phyloP scores from a whole-genome alignment of 1,140 invertebrate species.

The Apis florea region DNA sequence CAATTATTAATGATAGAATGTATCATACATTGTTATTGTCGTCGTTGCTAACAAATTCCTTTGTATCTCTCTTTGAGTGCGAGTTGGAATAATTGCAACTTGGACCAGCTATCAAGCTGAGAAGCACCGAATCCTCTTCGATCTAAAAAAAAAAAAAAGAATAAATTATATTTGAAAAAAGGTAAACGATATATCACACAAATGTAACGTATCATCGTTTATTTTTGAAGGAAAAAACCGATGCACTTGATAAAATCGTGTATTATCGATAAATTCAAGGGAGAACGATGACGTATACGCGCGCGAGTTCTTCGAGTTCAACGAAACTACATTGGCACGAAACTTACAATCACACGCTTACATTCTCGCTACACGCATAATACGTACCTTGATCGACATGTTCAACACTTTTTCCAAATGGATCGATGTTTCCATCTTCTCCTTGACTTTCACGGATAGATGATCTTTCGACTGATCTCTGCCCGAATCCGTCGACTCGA shows the following conservation, averaged over 20 bases:
- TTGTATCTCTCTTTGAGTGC: not conserved
- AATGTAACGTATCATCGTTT: too few species aligned
- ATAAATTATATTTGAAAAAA: too few species aligned
- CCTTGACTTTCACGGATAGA: not conserved
- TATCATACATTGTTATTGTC: constrained; percentile 41
- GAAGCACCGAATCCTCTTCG: not conserved
- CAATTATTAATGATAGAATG: not conserved
- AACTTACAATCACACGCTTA: not conserved
- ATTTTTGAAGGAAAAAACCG: too few species aligned
- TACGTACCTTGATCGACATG: constrained; percentile 35
- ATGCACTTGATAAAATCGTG: too few species aligned
- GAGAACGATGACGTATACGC: too few species aligned
- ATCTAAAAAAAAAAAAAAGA: not conserved
- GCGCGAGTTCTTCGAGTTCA: too few species aligned
- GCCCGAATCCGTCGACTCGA: not conserved
- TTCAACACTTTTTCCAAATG: constrained; percentile 6
- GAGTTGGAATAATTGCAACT: not conserved
- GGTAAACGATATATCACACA: too few species aligned
- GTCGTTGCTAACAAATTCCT: not conserved
- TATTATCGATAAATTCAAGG: too few species aligned
- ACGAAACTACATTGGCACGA: not conserved
- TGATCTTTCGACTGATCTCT: too few species aligned
- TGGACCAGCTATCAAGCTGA: constrained; percentile 1
- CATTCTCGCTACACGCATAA: not conserved
- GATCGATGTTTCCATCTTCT: not conserved